These are phyloP conservation scores for Melospiza georgiana DNA, from an alignment of 2,113 vertebrate genomes.

Conservation along the genomic window DNA sequence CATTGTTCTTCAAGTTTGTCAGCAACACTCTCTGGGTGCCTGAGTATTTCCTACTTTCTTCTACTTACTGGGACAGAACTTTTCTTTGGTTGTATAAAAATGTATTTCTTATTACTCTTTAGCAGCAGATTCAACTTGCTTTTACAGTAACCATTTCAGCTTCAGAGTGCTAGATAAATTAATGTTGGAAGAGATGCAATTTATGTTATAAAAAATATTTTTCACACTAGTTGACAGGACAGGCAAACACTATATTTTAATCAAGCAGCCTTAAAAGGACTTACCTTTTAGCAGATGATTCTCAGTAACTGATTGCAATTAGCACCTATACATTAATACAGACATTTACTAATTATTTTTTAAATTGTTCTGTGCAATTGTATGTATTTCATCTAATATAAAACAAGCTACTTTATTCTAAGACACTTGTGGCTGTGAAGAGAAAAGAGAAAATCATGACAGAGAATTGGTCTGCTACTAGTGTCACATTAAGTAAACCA, in stretches of 20 bases:
- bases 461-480: background rate
- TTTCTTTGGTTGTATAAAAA: background rate
- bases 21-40: background rate
- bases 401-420: background rate
- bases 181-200: background rate
- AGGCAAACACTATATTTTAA: background rate
- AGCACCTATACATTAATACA: background rate
- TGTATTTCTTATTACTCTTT: background rate
- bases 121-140: background rate
- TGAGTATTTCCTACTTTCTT: too few species aligned
- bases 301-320: background rate
- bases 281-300: background rate
- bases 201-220: background rate
- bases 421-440: background rate
- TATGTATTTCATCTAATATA: background rate
- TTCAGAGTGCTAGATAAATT: background rate
- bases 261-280: background rate
- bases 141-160: background rate
- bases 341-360: background rate
- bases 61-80: background rate
- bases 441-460: background rate
- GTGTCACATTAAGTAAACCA: background rate
- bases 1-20: background rate
- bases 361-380: background rate
- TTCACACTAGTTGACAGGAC: background rate